These are phyloP conservation scores for Tyria jacobaeae DNA, from an alignment of 2,888 invertebrate species.

Conservation along the genomic window DNA sequence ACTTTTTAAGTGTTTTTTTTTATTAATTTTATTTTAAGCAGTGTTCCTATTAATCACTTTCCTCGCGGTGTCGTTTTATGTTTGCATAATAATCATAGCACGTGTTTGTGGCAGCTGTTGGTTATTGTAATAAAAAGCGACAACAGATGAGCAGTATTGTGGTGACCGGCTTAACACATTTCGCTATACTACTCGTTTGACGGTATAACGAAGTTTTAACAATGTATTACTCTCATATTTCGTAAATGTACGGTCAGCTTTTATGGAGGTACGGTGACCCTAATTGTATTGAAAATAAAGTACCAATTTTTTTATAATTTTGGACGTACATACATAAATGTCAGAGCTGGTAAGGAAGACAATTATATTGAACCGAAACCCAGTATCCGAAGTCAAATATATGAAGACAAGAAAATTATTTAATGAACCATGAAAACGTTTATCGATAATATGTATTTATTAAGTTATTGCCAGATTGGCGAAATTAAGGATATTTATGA, in stretches of 20 bases:
- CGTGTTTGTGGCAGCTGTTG: conserved; percentile 69
- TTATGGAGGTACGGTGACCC: conserved; percentile 20
- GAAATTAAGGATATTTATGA: conserved; percentile 17
- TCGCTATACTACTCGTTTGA: conserved; percentile 69
- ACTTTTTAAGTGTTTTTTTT: conserved; percentile 63
- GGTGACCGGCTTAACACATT: conserved; percentile 61
- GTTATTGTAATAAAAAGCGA: conserved; percentile 62
- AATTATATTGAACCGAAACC: conserved; percentile 8
- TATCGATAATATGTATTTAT: conserved; percentile 17
- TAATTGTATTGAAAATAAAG: conserved; percentile 17
- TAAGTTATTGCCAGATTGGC: conserved; percentile 15
- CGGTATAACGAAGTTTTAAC: conserved; percentile 28
- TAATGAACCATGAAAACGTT: conserved; percentile 15
- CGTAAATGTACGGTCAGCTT: conserved; percentile 37
- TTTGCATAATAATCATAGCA: conserved; percentile 50
- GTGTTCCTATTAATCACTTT: conserved; percentile 52
- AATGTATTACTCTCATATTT: conserved; percentile 34
- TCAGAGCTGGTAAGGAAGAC: background rate
- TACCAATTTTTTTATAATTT: conserved; percentile 3
- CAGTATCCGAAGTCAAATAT: conserved; percentile 9
- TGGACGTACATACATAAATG: conserved; percentile 5
- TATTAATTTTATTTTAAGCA: conserved; percentile 61
- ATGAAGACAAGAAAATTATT: conserved; percentile 15
- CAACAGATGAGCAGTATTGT: conserved; percentile 61
- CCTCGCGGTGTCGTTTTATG: conserved; percentile 46